A percentile compares a stretch with the other conserved stretches of the same genome.
Evolutionary conservation across 2,113 vertebrate species (phyloP).

Genomic region (Protobothrops mucrosquamatus): DNA sequence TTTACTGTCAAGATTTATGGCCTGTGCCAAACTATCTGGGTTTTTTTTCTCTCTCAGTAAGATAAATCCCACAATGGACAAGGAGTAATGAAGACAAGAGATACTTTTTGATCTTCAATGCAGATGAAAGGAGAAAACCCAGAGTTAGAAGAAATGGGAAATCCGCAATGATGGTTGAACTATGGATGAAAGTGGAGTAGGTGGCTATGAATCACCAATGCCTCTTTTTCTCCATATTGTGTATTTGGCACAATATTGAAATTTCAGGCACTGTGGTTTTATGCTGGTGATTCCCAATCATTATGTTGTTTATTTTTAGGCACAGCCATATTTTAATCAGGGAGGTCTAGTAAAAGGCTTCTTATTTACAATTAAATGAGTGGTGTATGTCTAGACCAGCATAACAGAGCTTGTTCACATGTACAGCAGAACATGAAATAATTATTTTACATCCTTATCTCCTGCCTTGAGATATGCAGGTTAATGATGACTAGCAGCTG

Average conservation of each 20-base stretch:
- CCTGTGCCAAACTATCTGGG: background rate
- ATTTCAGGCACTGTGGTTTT: background rate
- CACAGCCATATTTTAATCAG: background rate
- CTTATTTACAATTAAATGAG: background rate
- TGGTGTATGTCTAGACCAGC: background rate
- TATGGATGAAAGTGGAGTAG: background rate
- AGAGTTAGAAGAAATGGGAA: background rate
- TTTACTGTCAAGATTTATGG: constrained; percentile 7
- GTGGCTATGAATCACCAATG: background rate
- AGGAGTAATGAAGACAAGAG: background rate
- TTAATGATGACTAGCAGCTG: background rate
- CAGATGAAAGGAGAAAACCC: background rate
- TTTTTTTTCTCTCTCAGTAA: background rate
- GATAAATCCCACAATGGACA: background rate
- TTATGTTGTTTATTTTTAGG: background rate
- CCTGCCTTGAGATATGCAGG: background rate
- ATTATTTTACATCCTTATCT: background rate
- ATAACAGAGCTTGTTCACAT: background rate
- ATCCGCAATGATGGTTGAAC: background rate
- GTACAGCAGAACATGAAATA: background rate
- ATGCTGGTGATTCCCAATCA: background rate
- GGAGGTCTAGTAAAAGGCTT: background rate
- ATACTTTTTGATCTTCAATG: background rate
- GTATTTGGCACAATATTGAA: background rate
- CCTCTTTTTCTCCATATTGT: background rate